Percentiles rank a stretch among this genome's conserved stretches.
phyloP scores from a whole-genome alignment of 1,140 invertebrate species.

The Caenorhabditis remanei region DNA sequence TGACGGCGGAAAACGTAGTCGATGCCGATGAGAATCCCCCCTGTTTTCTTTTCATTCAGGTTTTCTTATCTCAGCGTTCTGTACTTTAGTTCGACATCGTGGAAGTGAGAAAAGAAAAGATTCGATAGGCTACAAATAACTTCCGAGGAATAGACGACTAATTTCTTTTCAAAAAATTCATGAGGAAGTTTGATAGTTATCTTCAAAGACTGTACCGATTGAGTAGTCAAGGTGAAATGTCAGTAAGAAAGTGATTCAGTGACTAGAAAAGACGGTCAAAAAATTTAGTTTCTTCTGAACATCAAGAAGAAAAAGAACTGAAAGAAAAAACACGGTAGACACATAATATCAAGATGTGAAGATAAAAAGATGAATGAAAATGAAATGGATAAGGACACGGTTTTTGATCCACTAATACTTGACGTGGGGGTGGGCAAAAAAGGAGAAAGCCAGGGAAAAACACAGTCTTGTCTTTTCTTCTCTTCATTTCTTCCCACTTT shows the following conservation, averaged over 20 bases:
- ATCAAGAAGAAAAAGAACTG: neutral
- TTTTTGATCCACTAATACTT: conserved; percentile 45
- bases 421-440: conserved; percentile 24
- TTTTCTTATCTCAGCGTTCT: conserved; percentile 43
- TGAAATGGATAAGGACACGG: conserved; percentile 26
- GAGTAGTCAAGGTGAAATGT: neutral
- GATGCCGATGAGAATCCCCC: conserved; percentile 3
- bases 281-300: neutral
- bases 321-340: neutral
- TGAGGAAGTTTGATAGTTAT: no score
- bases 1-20: neutral
- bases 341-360: neutral
- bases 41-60: neutral
- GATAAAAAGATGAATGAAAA: conserved; percentile 1
- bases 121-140: no score
- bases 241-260: neutral
- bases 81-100: neutral
- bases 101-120: no score
- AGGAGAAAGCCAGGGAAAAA: conserved; percentile 14
- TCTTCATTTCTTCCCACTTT: neutral
- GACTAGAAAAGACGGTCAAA: neutral
- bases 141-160: neutral
- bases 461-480: conserved; percentile 23
- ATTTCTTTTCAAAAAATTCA: neutral
- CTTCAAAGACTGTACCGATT: no score